Evolutionary conservation across 1,140 invertebrate species (phyloP), one percentile per base, ranked within the genome.

Genomic region (Pseudomyrmex dendroicus): DNA sequence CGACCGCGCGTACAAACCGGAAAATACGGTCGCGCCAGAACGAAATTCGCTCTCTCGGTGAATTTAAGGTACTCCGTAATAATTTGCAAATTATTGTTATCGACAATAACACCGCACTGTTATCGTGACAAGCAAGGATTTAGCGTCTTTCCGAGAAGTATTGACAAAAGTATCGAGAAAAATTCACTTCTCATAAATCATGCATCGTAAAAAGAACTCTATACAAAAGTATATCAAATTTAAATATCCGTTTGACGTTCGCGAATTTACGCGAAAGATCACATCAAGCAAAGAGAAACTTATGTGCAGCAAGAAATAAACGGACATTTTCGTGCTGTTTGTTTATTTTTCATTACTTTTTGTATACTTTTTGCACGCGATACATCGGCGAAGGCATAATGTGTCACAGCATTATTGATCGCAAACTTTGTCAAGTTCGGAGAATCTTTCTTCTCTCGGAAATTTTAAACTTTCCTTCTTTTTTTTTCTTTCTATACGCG

Each of bases 1-100:
- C 74, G 48, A 46, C n/a, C 20, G 50, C 25, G 70, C 57, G 74
- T 78, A 76, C 74, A 74, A 76, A 82, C 70, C 76, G 70, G 85
- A 88, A 88, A 88, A 84, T 73, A 67, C 72, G 63, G 73, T 70
- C 82, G 52, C 78, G 20, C 44, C 25, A 68, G 57, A 59, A 77
- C 72, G 86, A 70, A 86, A 70, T 70, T 54, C 54, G 44, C n/a
- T 46, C 64, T 78, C 64, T 70, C 64, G 44, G 44, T 56, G 66
- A 80, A 80, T 80, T 80, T 80, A 72, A 80, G 66, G 66, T 54
- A 50, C 52, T 72, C 54, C 76, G 72, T 66, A 72, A 54, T 80
- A 80, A 80, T 80, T 80, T 80, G 76, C 76, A 72, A 59, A 80
- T 80, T 80, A 35, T 35, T 56, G 76, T 80, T 80, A 50, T 72